Percentiles rank a stretch among this genome's conserved stretches.
Evolutionary conservation across 2,113 vertebrate species (phyloP).

Genomic region (Eupsittula cactorum): DNA sequence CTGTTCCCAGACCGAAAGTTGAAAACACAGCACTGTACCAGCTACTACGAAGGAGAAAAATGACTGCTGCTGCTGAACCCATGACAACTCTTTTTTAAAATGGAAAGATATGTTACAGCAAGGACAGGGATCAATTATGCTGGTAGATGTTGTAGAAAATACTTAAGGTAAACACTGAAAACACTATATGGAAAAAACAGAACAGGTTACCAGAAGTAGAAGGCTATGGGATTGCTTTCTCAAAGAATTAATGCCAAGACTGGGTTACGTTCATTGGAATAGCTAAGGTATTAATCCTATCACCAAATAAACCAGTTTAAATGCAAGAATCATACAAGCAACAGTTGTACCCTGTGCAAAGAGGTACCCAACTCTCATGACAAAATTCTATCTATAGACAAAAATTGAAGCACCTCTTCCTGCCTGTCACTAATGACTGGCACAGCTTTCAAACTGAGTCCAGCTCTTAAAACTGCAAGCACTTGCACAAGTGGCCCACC

Average conservation of each 20-base stretch:
- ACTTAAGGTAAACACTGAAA: background rate
- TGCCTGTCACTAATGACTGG: background rate
- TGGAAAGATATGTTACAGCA: background rate
- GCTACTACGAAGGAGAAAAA: too few relatives aligned
- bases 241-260: background rate
- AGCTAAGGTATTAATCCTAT: background rate
- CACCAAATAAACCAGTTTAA: background rate
- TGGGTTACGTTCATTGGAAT: background rate
- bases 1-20: too few relatives aligned
- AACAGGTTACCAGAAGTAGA: background rate
- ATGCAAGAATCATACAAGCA: background rate
- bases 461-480: background rate
- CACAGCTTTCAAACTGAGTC: background rate
- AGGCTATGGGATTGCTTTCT: background rate
- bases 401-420: background rate
- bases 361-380: background rate
- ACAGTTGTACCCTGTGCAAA: background rate
- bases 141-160: background rate
- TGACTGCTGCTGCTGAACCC: too few relatives aligned
- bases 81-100: background rate
- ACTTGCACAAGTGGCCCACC: background rate
- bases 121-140: constrained; percentile 17
- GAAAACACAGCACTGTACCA: too few relatives aligned
- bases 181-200: background rate
- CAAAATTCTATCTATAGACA: background rate